Conservation (phyloP, 2,888 invertebrate species). For the Spilosoma lubricipeda region DNA sequence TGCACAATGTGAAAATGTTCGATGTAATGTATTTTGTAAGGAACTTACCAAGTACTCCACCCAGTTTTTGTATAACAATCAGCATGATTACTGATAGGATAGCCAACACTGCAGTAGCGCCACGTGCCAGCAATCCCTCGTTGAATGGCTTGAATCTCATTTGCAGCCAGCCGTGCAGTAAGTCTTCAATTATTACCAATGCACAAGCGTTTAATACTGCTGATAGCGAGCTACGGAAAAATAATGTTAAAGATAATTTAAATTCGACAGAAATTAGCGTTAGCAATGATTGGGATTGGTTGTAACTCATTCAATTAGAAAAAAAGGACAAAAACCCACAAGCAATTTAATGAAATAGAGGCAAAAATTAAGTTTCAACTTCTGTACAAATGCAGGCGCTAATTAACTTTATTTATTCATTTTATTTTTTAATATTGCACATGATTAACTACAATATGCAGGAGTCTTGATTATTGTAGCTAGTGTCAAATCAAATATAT, state of each 20-base stretch:
- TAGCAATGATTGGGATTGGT: neutral
- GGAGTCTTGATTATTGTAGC: neutral
- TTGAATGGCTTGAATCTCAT: slow-evolving; percentile 87
- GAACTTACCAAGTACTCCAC: slow-evolving; percentile 91
- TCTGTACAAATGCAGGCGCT: neutral
- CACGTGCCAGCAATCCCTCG: slow-evolving; percentile 88
- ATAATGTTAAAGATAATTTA: too few relatives aligned
- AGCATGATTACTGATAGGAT: slow-evolving; percentile 88
- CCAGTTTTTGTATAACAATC: slow-evolving; percentile 90
- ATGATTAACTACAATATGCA: too few relatives aligned
- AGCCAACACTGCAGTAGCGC: slow-evolving; percentile 88
- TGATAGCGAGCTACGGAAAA: slow-evolving; percentile 90
- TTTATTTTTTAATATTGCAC: too few relatives aligned
- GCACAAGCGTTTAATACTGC: slow-evolving; percentile 96
- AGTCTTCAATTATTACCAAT: slow-evolving; percentile 93
- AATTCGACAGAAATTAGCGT: neutral
- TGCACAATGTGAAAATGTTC: neutral
- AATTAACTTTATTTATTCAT: neutral
- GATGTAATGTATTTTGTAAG: neutral
- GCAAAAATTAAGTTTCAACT: too few relatives aligned
- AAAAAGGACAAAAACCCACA: too few relatives aligned
- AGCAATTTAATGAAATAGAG: too few relatives aligned
- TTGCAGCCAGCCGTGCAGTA: slow-evolving; percentile 90
- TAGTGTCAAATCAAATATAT: neutral
- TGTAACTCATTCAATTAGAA: too few relatives aligned